These are phyloP conservation scores for Thunnus maccoyii DNA, from an alignment of 2,113 vertebrate genomes.

Conservation along the genomic window DNA sequence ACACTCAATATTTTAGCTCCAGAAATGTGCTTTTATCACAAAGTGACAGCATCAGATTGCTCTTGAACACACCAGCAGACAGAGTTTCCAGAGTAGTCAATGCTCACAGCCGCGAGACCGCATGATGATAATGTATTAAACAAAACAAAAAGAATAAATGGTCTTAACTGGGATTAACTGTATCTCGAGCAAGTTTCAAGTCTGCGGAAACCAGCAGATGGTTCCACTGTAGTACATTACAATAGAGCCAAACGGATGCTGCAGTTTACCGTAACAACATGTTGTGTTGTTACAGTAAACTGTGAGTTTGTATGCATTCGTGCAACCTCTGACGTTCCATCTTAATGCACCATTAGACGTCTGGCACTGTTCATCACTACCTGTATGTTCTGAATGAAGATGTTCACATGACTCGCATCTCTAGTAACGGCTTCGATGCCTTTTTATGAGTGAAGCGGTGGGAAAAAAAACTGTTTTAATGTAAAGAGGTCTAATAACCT, in stretches of 20 bases:
- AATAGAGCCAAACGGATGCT: not conserved
- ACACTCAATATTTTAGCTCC: no score
- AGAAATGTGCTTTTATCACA: no score
- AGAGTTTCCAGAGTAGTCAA: no score
- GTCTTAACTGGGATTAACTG: not conserved
- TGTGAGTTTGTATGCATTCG: not conserved
- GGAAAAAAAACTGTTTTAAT: no score
- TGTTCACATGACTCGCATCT: not conserved
- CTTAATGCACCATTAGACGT: slow-evolving; percentile 34
- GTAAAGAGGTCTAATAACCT: no score
- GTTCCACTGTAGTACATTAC: not conserved
- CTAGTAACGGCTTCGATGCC: no score
- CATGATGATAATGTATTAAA: no score
- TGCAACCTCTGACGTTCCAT: slow-evolving; percentile 22
- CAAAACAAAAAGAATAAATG: no score
- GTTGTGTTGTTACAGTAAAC: slow-evolving; percentile 45
- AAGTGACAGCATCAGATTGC: no score
- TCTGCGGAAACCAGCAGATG: slow-evolving; percentile 3
- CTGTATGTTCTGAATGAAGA: not conserved
- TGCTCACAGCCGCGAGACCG: no score
- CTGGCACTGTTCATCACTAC: not conserved
- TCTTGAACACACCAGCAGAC: no score
- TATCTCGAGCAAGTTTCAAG: not conserved
- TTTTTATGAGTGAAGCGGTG: no score
- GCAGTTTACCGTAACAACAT: slow-evolving; percentile 38